Conservation (phyloP, 2,888 invertebrate genomes). For the Dilophus febrilis region DNA sequence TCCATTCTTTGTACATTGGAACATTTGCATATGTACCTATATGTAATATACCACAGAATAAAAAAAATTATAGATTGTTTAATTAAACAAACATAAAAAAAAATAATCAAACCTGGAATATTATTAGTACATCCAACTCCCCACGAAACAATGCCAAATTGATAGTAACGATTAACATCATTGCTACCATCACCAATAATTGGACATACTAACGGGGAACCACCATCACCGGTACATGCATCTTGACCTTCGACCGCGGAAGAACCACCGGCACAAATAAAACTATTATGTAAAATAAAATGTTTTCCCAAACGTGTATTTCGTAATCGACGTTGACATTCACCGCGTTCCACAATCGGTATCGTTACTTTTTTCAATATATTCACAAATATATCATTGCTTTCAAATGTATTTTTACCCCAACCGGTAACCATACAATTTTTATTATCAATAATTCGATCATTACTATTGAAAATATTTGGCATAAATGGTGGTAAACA, state of each 20-base stretch:
- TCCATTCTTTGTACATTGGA: conserved; percentile 46
- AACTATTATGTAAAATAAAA: conserved; percentile 43
- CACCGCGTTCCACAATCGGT: conserved; percentile 37
- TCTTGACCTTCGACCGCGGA: conserved; percentile 51
- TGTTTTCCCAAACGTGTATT: conserved; percentile 43
- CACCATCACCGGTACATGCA: conserved; percentile 54
- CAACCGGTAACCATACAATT: conserved; percentile 54
- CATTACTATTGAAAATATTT: too few species aligned
- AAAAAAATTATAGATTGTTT: neutral
- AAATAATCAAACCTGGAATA: too few species aligned
- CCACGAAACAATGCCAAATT: conserved; percentile 37
- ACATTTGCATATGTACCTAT: conserved; percentile 61
- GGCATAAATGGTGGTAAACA: conserved; percentile 37
- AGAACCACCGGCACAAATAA: conserved; percentile 61
- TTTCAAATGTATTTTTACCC: conserved; percentile 39
- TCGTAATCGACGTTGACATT: conserved; percentile 31
- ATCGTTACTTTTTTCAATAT: conserved; percentile 48
- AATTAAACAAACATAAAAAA: neutral
- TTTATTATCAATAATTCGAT: conserved; percentile 33
- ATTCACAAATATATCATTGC: conserved; percentile 34
- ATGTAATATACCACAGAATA: conserved; percentile 23
- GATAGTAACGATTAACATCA: conserved; percentile 16
- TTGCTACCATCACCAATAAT: conserved; percentile 27
- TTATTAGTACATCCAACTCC: conserved; percentile 55
- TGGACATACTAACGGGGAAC: conserved; percentile 51